These are phyloP conservation scores for Leptobrachium leishanense DNA, from an alignment of 2,113 vertebrate species.

Conservation along the genomic window DNA sequence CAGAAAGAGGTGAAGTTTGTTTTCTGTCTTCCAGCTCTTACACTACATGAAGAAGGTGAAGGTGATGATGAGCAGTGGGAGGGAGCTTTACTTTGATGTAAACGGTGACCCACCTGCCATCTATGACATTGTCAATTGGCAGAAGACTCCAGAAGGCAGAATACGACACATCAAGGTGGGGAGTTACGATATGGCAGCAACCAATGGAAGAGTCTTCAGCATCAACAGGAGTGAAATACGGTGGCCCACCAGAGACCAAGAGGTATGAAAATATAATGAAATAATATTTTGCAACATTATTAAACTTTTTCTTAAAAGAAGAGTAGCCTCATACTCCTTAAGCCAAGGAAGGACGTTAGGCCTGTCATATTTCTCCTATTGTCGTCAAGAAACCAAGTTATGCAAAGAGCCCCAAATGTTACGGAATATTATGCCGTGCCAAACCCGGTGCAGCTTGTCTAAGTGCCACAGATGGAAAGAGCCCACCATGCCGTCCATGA, in stretches of 20 bases:
- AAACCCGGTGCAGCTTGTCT: too few species aligned
- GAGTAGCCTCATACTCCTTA: too few species aligned
- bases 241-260: not conserved
- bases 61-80: slow-evolving; percentile 4
- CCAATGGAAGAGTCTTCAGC: not conserved
- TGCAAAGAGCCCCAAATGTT: too few species aligned
- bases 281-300: too few species aligned
- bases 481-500: too few species aligned
- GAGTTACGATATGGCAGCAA: not conserved
- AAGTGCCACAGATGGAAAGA: too few species aligned
- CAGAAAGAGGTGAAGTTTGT: too few species aligned
- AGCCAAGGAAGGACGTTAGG: too few species aligned
- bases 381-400: too few species aligned
- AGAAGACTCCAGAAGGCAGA: not conserved
- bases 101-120: slow-evolving; percentile 17
- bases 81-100: slow-evolving; percentile 33
- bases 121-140: slow-evolving; percentile 19
- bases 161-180: slow-evolving; percentile 19
- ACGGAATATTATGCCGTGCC: too few species aligned
- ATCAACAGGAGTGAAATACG: not conserved
- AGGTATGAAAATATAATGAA: not conserved
- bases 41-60: not conserved
- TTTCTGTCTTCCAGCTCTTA: not conserved
- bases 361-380: too few species aligned
- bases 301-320: too few species aligned